These are phyloP conservation scores for Uloborus diversus DNA, from an alignment of 1,140 invertebrate genomes.

Conservation along the genomic window DNA sequence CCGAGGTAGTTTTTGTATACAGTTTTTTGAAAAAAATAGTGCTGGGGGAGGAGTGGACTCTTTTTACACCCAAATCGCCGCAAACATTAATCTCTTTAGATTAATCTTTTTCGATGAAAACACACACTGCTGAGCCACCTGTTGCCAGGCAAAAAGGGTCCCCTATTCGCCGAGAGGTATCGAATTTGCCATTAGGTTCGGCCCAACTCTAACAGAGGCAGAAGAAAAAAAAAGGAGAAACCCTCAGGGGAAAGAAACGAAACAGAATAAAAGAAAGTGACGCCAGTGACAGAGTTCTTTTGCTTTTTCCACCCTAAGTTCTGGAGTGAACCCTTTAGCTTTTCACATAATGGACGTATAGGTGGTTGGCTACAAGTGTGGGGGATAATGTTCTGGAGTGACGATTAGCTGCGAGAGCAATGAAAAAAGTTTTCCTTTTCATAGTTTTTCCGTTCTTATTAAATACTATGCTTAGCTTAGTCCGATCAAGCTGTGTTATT, in stretches of 20 bases:
- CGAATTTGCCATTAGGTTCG: constrained; percentile 54
- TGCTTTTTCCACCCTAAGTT: constrained; percentile 14
- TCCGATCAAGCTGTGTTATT: too few relatives aligned
- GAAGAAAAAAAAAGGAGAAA: constrained; percentile 3
- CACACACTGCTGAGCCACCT: constrained; percentile 43
- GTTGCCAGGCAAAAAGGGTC: constrained; percentile 7
- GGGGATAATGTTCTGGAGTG: background rate
- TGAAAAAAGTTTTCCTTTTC: constrained; percentile 1
- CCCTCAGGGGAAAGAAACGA: background rate
- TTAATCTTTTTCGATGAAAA: constrained; percentile 57
- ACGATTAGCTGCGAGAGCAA: constrained; percentile 8
- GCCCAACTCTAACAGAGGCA: background rate
- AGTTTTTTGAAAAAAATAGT: too few relatives aligned
- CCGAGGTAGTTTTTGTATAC: too few relatives aligned
- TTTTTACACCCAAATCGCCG: constrained; percentile 50
- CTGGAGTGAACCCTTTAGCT: constrained; percentile 32
- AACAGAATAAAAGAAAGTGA: constrained; percentile 15
- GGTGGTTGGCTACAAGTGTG: background rate
- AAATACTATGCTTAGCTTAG: too few relatives aligned
- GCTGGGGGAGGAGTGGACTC: background rate
- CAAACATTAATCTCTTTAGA: constrained; percentile 55
- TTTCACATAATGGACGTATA: constrained; percentile 33
- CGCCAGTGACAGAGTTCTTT: constrained; percentile 27
- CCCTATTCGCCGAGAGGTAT: constrained; percentile 50
- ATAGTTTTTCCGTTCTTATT: too few relatives aligned